phyloP scores from a whole-genome alignment of 2,113 vertebrate genomes.

The Trachemys scripta region DNA sequence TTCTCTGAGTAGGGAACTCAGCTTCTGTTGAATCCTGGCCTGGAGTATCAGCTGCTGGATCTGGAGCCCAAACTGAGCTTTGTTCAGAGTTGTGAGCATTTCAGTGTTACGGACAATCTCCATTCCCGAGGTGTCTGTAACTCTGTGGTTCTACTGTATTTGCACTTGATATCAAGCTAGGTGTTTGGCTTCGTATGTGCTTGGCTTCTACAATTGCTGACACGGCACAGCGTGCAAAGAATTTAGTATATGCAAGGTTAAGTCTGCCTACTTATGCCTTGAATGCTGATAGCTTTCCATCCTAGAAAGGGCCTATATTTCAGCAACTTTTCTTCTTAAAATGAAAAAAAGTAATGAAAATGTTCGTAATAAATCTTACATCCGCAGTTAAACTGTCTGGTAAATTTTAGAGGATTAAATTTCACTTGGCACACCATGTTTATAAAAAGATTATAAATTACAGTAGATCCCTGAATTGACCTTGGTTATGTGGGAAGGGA shows the following conservation, averaged over 20 bases:
- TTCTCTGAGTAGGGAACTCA: too few species aligned
- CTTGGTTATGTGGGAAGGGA: background rate
- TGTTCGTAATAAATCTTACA: background rate
- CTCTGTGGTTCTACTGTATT: background rate
- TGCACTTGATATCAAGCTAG: background rate
- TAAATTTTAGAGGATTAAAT: background rate
- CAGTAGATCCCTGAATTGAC: background rate
- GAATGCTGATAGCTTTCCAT: background rate
- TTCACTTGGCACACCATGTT: background rate
- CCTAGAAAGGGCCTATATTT: background rate
- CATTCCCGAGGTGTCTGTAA: too few species aligned
- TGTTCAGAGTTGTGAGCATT: too few species aligned
- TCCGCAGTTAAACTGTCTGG: background rate
- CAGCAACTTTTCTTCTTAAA: conserved; percentile 8
- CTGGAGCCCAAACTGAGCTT: too few species aligned
- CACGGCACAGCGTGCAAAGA: background rate
- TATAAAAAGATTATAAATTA: background rate
- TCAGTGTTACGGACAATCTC: too few species aligned
- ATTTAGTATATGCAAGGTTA: background rate
- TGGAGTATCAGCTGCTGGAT: too few species aligned
- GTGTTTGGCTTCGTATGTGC: background rate
- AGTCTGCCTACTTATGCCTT: background rate
- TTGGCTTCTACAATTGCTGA: background rate
- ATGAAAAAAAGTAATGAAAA: background rate
- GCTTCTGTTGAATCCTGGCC: too few species aligned